Evolutionary conservation across 2,888 invertebrate species (phyloP).

Genomic region (Nowickia ferox): DNA sequence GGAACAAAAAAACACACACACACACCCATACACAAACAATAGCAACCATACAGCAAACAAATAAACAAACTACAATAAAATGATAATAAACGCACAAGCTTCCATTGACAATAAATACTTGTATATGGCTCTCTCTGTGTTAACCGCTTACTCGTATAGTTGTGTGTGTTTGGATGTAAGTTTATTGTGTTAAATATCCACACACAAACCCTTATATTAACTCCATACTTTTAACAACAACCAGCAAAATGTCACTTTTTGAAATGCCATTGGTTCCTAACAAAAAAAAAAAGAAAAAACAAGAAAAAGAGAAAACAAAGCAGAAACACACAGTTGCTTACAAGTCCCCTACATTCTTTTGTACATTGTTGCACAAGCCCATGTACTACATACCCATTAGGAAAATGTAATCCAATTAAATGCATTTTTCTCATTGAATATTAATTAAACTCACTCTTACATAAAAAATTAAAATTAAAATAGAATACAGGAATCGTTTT

Average conservation of each 20-base stretch:
- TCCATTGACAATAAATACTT: not conserved
- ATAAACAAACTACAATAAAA: slow-evolving; percentile 73
- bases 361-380: slow-evolving; percentile 42
- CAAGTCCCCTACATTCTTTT: slow-evolving; percentile 34
- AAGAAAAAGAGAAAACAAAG: slow-evolving; percentile 29
- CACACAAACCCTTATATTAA: slow-evolving; percentile 39
- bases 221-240: slow-evolving; percentile 67
- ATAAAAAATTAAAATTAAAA: no score
- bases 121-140: slow-evolving; percentile 8
- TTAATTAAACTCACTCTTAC: no score
- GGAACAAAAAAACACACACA: slow-evolving; percentile 69
- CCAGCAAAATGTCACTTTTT: slow-evolving; percentile 82
- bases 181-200: slow-evolving; percentile 4
- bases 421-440: no score
- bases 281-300: slow-evolving; percentile 47
- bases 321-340: slow-evolving; percentile 24
- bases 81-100: slow-evolving; percentile 33
- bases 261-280: slow-evolving; percentile 81
- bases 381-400: not conserved
- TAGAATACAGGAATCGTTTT: no score
- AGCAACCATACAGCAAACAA: slow-evolving; percentile 63
- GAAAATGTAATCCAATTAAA: not conserved
- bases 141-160: slow-evolving; percentile 17
- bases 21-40: slow-evolving; percentile 9
- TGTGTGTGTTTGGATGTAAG: slow-evolving; percentile 5